Evolutionary conservation across 2,113 vertebrate species (phyloP), one percentile per base, ranked within the genome.

Genomic region (Tauraco erythrolophus): DNA sequence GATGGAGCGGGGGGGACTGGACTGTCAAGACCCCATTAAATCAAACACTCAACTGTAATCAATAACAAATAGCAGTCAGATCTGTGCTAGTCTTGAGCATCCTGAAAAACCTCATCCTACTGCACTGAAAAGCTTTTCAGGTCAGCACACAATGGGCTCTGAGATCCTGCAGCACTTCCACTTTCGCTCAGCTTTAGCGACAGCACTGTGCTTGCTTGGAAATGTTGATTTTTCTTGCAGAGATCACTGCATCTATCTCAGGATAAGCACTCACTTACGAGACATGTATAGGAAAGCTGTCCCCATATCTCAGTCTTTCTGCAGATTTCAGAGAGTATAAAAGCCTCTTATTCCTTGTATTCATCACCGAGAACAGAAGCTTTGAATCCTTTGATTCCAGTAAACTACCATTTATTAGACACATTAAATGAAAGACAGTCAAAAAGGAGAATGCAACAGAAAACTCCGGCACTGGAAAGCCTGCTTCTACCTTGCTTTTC

Each of bases 351-450:
- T 77, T 92, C 88, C 88, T 91, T 70, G 93, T 77, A 92, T 90
- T 97, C 88, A 93, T 93, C 92, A 70, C 82, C 30, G 21, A 66
- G 93, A 95, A 94, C 80, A 96, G 95, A 91, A 72, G 85, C 88
- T 91, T 54, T 84, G 88, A 79, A 78, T 83, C 81, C 88, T 96
- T 94, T 89, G 96, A 96, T 97, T 96, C 81, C 43, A 37, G 85
- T 88, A 89, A 97, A 96, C 92, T 72, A 66, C 80, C 83, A 46
- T 94, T 97, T 96, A 93, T 84, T 81, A 93, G 94, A 92, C 50
- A 86, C 80, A 48, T 28, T 70, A 78, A 87, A 92, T 45, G 51
- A 95, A 79, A 94, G 84, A 50, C 62, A 89, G 70, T 71, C 81
- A 19, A 86, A 86, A 96, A 87, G 88, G 53, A 81, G 91, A 90